A percentile compares a stretch with the other conserved stretches of the same genome.
Conservation (phyloP, 2,888 invertebrate species). For the Megamerina dolium region DNA sequence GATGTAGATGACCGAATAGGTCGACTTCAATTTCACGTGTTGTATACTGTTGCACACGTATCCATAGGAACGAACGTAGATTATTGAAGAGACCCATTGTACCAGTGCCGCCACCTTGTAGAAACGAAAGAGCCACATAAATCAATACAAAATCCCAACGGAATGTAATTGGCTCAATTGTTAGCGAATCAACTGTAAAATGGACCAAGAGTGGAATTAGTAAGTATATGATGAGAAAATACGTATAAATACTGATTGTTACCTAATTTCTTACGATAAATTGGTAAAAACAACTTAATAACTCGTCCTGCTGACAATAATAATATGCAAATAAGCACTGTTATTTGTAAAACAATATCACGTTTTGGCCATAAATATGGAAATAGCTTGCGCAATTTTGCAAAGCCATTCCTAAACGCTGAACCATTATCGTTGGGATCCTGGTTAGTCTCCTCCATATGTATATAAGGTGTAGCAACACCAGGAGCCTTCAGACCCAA, state of each 20-base stretch:
- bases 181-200: constrained; percentile 73
- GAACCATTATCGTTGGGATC: constrained; percentile 50
- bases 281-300: constrained; percentile 86
- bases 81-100: constrained; percentile 92
- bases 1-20: constrained; percentile 81
- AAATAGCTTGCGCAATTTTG: constrained; percentile 70
- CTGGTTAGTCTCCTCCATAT: constrained; percentile 44
- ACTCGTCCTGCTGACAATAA: constrained; percentile 73
- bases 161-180: constrained; percentile 56
- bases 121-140: constrained; percentile 82
- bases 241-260: constrained; percentile 34
- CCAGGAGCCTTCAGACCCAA: constrained; percentile 85
- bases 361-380: constrained; percentile 95
- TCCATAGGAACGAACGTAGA: constrained; percentile 87
- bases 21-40: constrained; percentile 85
- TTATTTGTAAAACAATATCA: constrained; percentile 66
- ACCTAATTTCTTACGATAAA: constrained; percentile 91
- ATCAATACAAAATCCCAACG: constrained; percentile 87
- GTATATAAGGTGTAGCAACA: constrained; percentile 55
- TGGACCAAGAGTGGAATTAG: neutral
- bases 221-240: neutral
- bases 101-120: constrained; percentile 92
- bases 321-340: constrained; percentile 75
- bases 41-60: constrained; percentile 91
- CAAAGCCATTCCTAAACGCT: constrained; percentile 72